phyloP scores from a whole-genome alignment of 2,113 vertebrate genomes.

The Lontra canadensis region DNA sequence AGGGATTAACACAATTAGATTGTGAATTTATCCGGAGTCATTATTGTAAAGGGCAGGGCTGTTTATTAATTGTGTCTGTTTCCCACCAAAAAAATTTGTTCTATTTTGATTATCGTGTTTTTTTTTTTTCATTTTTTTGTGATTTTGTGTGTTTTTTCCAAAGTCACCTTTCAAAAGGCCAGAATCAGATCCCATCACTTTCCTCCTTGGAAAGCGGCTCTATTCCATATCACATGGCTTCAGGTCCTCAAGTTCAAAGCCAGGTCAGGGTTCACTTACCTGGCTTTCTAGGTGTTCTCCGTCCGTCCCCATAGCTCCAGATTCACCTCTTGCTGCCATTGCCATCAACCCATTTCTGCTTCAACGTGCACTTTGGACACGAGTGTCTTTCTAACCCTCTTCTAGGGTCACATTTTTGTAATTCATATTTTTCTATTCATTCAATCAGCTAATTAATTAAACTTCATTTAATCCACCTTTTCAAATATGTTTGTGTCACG shows the following conservation, averaged over 20 bases:
- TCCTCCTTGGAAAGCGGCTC: not conserved
- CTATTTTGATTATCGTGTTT: not conserved
- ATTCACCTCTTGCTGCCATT: not conserved
- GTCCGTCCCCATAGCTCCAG: not conserved
- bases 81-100: not conserved
- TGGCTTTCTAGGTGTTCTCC: not conserved
- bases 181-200: not conserved
- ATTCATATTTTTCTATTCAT: not conserved
- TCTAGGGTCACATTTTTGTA: not conserved
- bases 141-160: not conserved
- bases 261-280: not conserved
- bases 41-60: not conserved
- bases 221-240: not conserved
- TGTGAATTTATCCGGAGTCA: not conserved
- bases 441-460: no score
- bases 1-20: not conserved
- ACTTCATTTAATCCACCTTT: not conserved
- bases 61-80: not conserved
- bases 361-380: not conserved
- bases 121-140: not conserved
- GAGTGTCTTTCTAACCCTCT: not conserved
- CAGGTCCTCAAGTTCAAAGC: not conserved
- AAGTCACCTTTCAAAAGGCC: not conserved
- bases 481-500: not conserved
- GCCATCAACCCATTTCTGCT: not conserved